Base-by-base conservation (phyloP, 2,113 vertebrate genomes). In the Elephas maximus region DNA sequence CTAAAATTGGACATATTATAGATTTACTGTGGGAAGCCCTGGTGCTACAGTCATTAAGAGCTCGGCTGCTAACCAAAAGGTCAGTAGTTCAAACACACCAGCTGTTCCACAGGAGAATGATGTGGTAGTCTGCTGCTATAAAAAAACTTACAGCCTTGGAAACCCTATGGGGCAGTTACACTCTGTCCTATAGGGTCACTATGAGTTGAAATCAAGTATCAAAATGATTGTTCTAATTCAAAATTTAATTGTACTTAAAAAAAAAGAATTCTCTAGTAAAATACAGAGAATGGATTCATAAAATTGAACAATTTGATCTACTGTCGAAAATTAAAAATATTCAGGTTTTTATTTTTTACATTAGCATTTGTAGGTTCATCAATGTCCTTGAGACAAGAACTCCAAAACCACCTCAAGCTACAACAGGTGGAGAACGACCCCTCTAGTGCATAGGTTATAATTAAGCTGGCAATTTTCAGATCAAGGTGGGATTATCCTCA, bases 401-500 rank as follows among this genome's bases (percentile, higher is more conserved):
- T 67, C 23, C 5, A 37, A 45, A 21, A 71, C 41, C n/a, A 67
- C 20, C 33, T 51, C 85, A 88, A 93, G 9, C 71, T 93, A 2
- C 33, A 86, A 48, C 9, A 74, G 33, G 8, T 82, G 81, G 80
- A 85, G 6, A 92, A 94, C 41, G 51, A 63, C 5, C 5, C 48
- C 8, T 53, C 28, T 69, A n/a, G 1, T 44, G 41, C 21, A 69
- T 18, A 77, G 21, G 21, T 57, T 60, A 63, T 28, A 95, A 26
- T n/a, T 93, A 45, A 92, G 37, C 20, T 23, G 82, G 69, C 89
- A 85, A 94, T 41, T 84, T 18, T 95, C 76, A 87, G 28, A 45
- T 74, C 44, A 94, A 79, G 57, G 30, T 88, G 11, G 20, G 1
- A 69, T 41, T 87, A 76, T 76, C 4, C 48, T 89, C 84, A 79